phyloP scores from a whole-genome alignment of 2,113 vertebrate species.

The Cryptoleucopteryx plumbea region DNA sequence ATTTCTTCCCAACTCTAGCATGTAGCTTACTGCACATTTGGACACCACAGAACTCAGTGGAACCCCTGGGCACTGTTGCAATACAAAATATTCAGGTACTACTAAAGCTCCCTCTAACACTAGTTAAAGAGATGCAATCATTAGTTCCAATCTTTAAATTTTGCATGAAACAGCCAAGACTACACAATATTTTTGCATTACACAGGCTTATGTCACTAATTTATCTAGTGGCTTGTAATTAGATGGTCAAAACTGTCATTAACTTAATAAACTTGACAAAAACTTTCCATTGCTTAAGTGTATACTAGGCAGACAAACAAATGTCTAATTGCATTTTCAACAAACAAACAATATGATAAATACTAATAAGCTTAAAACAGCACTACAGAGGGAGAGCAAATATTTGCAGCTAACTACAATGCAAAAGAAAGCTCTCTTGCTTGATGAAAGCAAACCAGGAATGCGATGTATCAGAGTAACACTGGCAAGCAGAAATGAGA shows the following conservation, averaged over 20 bases:
- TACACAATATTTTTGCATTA: neutral
- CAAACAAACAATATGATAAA: neutral
- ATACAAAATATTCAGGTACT: neutral
- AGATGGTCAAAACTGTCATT: neutral
- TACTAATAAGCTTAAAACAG: neutral
- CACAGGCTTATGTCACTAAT: neutral
- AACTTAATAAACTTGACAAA: neutral
- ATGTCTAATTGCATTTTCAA: neutral
- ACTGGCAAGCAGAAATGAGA: slow-evolving; percentile 29
- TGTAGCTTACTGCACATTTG: neutral
- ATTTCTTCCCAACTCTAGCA: neutral
- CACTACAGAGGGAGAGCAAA: neutral
- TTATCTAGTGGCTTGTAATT: neutral
- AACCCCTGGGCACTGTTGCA: neutral
- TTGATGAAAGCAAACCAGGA: slow-evolving; percentile 8
- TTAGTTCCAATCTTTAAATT: neutral
- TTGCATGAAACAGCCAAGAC: neutral
- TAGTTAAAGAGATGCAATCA: neutral
- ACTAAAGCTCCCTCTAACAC: neutral
- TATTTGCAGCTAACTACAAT: neutral
- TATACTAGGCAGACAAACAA: neutral
- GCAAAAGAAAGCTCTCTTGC: slow-evolving; percentile 15
- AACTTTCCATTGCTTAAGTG: neutral
- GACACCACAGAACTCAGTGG: neutral
- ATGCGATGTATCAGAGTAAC: neutral